Percentiles rank a stretch among this genome's conserved stretches.
These are phyloP conservation scores for Chorisops tibialis DNA, from an alignment of 2,888 invertebrate species.

Conservation along the genomic window DNA sequence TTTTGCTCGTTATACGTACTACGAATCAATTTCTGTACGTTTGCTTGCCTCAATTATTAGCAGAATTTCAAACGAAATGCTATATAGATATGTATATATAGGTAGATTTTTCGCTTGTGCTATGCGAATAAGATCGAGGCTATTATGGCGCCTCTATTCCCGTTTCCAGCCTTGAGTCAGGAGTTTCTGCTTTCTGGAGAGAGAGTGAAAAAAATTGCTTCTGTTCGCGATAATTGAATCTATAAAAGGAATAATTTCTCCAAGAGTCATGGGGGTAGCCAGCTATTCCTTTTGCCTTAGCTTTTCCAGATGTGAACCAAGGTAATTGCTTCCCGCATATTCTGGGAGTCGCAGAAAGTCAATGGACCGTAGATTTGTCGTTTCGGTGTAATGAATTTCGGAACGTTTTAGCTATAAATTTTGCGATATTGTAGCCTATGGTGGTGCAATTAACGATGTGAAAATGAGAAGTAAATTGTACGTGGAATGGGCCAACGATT, in stretches of 20 bases:
- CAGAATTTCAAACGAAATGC: no score
- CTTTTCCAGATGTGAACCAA: conserved; percentile 5
- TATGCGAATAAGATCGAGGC: no score
- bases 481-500: neutral
- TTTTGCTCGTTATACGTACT: no score
- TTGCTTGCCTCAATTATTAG: no score
- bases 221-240: conserved; percentile 4
- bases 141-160: no score
- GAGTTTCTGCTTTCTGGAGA: no score
- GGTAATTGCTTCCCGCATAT: conserved; percentile 5
- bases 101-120: no score
- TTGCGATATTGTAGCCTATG: neutral
- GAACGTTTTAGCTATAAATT: neutral
- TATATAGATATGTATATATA: no score
- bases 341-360: conserved; percentile 2
- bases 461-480: neutral
- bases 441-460: neutral
- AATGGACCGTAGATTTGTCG: conserved; percentile 1
- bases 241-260: neutral
- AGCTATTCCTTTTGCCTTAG: neutral
- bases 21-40: no score
- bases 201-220: no score
- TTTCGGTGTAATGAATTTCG: neutral
- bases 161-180: no score
- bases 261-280: neutral